Evolutionary conservation across 2,113 vertebrate genomes (phyloP).

Genomic region (Phalacrocorax pelagicus): DNA sequence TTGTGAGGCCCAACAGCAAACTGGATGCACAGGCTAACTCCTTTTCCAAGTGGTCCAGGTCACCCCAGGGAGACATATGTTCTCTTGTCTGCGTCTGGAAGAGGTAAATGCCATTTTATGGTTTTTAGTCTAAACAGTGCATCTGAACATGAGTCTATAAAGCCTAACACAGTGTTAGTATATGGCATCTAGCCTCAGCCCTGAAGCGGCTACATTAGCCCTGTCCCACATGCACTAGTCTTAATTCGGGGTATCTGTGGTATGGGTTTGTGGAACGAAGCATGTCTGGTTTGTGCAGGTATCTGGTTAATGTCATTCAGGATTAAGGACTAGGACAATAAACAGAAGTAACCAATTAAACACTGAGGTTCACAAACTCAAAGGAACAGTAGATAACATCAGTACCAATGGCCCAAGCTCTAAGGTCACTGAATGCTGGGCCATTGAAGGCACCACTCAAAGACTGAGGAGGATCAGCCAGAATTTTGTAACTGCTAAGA

Average conservation of each 20-base stretch:
- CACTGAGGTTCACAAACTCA: neutral
- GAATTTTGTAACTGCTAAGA: neutral
- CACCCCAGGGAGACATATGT: neutral
- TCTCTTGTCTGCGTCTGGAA: neutral
- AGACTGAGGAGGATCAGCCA: neutral
- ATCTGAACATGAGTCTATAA: neutral
- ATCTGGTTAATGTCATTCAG: neutral
- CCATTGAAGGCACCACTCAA: neutral
- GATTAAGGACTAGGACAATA: neutral
- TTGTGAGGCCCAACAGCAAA: neutral
- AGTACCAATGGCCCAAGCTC: neutral
- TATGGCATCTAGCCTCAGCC: fast-evolving
- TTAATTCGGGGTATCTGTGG: fast-evolving
- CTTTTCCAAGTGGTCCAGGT: neutral
- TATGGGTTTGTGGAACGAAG: neutral
- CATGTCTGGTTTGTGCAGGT: neutral
- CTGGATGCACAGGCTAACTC: neutral
- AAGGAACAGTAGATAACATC: neutral
- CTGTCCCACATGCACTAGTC: neutral
- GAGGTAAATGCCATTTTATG: neutral
- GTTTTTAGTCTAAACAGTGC: neutral
- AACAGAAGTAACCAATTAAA: neutral
- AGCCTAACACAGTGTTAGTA: neutral
- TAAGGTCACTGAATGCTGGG: neutral
- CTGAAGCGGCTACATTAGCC: neutral